Conservation (phyloP, 2,113 vertebrate genomes). For the Ariopsis seemanni region DNA sequence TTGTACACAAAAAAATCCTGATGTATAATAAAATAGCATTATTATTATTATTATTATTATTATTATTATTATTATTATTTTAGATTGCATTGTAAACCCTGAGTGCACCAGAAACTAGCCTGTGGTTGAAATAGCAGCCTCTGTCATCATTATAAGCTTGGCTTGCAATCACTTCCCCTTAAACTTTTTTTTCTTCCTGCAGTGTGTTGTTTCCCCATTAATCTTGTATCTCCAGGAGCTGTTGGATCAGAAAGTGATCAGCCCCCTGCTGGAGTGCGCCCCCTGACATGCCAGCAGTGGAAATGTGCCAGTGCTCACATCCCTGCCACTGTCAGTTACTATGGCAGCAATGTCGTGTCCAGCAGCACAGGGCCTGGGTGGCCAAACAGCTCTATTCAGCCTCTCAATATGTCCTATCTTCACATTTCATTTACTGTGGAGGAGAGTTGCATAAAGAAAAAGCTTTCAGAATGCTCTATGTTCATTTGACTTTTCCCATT, state of each 20-base stretch:
- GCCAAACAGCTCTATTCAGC: conserved; percentile 24
- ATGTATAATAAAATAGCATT: not conserved
- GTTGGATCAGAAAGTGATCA: conserved; percentile 59
- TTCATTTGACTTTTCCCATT: conserved; percentile 3
- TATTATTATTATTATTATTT: not conserved
- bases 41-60: not conserved
- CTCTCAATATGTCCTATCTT: conserved; percentile 1
- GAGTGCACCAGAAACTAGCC: not conserved
- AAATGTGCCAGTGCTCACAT: conserved; percentile 26
- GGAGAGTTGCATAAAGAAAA: conserved; percentile 6
- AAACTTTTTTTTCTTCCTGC: conserved; percentile 1
- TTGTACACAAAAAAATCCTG: too few species aligned
- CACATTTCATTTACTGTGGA: not conserved
- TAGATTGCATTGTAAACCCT: too few species aligned
- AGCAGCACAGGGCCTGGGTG: conserved; percentile 27
- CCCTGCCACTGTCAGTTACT: conserved; percentile 56
- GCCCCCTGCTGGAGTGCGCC: conserved; percentile 52
- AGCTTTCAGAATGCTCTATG: not conserved
- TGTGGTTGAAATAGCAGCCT: not conserved
- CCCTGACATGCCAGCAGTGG: conserved; percentile 46
- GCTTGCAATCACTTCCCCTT: not conserved
- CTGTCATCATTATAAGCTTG: not conserved
- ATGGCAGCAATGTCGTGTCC: conserved; percentile 56
- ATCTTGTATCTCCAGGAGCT: conserved; percentile 60
- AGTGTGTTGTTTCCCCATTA: conserved; percentile 61